Evolutionary conservation across 1,140 invertebrate species (phyloP).

Genomic region (Camponotus floridanus): DNA sequence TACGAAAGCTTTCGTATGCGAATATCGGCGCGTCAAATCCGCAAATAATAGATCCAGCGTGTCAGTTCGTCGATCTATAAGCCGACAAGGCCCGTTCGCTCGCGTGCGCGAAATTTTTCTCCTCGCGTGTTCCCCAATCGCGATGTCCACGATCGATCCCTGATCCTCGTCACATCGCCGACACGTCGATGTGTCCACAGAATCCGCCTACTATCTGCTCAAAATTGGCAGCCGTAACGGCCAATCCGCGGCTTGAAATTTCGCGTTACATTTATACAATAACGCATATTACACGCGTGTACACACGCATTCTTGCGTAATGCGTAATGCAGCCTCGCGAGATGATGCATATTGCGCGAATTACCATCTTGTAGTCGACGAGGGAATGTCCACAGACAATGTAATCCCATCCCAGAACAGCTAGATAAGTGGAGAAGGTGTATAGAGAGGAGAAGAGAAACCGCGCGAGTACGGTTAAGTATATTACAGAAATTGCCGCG

Average conservation of each 20-base stretch:
- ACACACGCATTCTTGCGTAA: background rate
- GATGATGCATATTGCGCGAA: conserved; percentile 37
- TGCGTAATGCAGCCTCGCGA: conserved; percentile 33
- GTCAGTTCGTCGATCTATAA: conserved; percentile 24
- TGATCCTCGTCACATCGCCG: conserved; percentile 29
- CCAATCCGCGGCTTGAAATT: background rate
- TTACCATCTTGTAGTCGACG: background rate
- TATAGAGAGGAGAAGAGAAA: background rate
- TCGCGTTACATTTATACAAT: conserved; percentile 32
- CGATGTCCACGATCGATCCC: conserved; percentile 36
- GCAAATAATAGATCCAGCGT: conserved; percentile 43
- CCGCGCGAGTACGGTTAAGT: conserved; percentile 61
- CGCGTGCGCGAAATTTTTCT: conserved; percentile 2
- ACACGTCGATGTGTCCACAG: background rate
- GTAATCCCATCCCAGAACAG: conserved; percentile 31
- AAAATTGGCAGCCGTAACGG: conserved; percentile 35
- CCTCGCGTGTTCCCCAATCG: conserved; percentile 7
- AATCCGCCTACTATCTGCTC: background rate
- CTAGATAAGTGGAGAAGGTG: background rate
- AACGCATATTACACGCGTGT: background rate
- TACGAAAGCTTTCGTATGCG: background rate
- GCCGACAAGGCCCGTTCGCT: conserved; percentile 33
- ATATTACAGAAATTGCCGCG: conserved; percentile 71
- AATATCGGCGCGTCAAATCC: conserved; percentile 39
- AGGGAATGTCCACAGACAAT: conserved; percentile 54